A percentile compares a stretch with the other conserved stretches of the same genome.
Evolutionary conservation across 2,888 invertebrate species (phyloP).

Genomic region (Diaphora mendica): DNA sequence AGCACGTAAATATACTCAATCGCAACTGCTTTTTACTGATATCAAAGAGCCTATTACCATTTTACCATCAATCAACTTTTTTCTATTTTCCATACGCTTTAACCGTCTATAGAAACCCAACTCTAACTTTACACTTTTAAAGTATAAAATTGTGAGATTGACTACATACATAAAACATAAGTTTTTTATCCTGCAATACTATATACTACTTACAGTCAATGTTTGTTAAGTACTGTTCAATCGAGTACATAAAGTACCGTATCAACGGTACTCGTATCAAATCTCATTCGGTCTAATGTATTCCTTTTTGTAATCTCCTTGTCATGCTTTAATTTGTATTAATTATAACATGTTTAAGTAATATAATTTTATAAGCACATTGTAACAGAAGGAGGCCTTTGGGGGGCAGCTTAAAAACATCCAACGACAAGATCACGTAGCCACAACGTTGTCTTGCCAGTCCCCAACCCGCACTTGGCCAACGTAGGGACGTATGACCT

Average conservation of each 20-base stretch:
- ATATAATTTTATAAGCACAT: not conserved
- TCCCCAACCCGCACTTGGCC: no score
- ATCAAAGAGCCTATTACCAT: conserved; percentile 8
- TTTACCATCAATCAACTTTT: conserved; percentile 19
- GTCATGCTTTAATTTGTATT: conserved; percentile 2
- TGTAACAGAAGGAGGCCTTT: no score
- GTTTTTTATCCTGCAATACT: conserved; percentile 20
- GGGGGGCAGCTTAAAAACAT: no score
- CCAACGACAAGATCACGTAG: no score
- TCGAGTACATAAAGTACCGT: conserved; percentile 36
- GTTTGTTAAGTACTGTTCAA: conserved; percentile 43
- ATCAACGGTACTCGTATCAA: conserved; percentile 37
- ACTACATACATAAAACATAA: not conserved
- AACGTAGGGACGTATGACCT: no score
- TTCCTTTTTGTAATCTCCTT: conserved; percentile 19
- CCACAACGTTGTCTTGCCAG: no score
- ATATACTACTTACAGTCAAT: conserved; percentile 27
- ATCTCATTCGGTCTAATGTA: conserved; percentile 17
- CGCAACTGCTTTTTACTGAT: not conserved
- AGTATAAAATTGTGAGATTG: conserved; percentile 7
- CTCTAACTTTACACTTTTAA: not conserved
- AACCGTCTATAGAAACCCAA: not conserved
- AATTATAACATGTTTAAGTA: not conserved
- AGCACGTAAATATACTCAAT: not conserved
- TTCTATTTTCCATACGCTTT: not conserved